phyloP scores from a whole-genome alignment of 2,888 invertebrate genomes.

The Spisula solida region DNA sequence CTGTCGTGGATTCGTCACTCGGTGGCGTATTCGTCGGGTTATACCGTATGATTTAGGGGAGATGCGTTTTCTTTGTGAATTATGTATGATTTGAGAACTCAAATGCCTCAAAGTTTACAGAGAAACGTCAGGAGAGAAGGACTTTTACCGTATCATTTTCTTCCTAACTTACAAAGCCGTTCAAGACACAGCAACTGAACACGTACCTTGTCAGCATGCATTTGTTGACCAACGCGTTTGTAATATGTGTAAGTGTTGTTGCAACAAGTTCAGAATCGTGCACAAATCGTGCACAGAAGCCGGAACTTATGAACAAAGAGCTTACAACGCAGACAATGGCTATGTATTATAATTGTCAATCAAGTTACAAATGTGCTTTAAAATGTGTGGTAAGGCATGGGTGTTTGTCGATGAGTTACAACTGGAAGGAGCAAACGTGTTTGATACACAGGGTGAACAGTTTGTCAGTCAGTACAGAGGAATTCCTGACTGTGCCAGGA shows the following conservation, averaged over 20 bases:
- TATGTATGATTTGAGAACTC: no score
- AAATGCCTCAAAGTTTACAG: no score
- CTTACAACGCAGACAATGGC: not conserved
- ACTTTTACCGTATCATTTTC: no score
- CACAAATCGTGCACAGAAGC: not conserved
- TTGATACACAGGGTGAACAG: not conserved
- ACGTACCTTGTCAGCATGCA: no score
- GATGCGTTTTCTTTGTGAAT: no score
- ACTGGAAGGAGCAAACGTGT: not conserved
- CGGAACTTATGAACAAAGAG: not conserved
- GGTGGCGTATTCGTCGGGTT: no score
- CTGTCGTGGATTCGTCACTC: no score
- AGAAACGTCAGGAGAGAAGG: no score
- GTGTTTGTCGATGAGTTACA: not conserved
- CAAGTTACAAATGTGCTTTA: not conserved
- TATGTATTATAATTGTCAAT: not conserved
- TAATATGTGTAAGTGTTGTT: not conserved
- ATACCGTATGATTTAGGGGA: no score
- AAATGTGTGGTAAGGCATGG: not conserved
- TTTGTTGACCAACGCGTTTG: no score
- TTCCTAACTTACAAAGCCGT: no score
- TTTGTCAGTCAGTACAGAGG: not conserved
- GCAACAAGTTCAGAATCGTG: not conserved
- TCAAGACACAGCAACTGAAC: no score
- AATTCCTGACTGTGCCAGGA: not conserved